Base-by-base conservation (phyloP, 1,140 invertebrate genomes). In the Megalonaias nervosa region DNA sequence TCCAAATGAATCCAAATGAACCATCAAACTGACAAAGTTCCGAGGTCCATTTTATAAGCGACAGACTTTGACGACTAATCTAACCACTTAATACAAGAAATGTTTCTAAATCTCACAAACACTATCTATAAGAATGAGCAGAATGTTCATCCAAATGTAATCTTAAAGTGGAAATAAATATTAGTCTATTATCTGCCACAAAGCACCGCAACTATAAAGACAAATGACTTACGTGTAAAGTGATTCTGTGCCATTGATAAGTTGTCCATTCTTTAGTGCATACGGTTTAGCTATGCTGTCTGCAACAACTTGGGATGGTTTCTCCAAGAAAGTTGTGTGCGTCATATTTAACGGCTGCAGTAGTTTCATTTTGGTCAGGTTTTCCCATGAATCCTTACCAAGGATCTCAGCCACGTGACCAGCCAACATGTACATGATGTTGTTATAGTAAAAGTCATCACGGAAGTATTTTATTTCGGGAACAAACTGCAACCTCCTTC, bases 321-420 rank as follows among this genome's bases (percentile, higher is more conserved):
- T 23, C 57, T 77, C 64, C 16, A 86, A n/a, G 26, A 84, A 82
- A 21, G 59, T 71, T 17, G 80, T 78, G 56, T 58, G 64, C 17
- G 72, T 74, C 81, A 86, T 86, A 15, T 80, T 76, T 13, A 86
- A 48, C 0, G 80, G 84, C 1, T 79, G 14, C 16, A 87, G 72
- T 1, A 87, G 26, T 61, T 81, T 72, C 6, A 73, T 61, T 60
- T 65, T 75, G 16, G 85, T 19, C 23, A 85, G 79, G 13, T 81
- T 80, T 56, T 84, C 73, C 78, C 80, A 85, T 4, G 81, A 65
- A 38, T 81, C 81, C 13, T 68, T 75, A 17, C 81, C 85, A 23
- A 87, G 77, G 19, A 38, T 72, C 23, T 80, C 75, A 1, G 78
- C 38, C 5, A 83, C 80, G 9, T 84, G 80, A n/a, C 81, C 78